These are phyloP conservation scores for Stomatorhinus walkeri DNA, from an alignment of 2,797 vertebrate species.

Conservation along the genomic window DNA sequence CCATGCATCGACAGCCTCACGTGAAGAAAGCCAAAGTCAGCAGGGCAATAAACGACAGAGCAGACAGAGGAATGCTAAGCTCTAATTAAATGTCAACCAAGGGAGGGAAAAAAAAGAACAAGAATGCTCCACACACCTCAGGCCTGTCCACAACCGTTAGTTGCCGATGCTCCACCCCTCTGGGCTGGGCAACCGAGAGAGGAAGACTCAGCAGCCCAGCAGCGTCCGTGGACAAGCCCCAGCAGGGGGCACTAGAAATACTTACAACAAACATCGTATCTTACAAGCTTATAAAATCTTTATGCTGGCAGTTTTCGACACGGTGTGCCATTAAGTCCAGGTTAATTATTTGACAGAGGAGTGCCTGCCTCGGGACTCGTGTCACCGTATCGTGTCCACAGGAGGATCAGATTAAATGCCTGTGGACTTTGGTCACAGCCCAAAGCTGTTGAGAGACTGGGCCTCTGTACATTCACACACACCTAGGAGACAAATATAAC, in stretches of 20 bases:
- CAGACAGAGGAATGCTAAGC: neutral
- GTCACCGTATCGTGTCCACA: neutral
- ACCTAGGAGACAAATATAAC: neutral
- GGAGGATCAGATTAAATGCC: neutral
- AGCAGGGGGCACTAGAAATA: neutral
- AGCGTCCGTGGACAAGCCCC: neutral
- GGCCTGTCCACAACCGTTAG: neutral
- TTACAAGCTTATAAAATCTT: neutral
- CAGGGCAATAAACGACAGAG: neutral
- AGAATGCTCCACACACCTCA: neutral
- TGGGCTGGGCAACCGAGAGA: neutral
- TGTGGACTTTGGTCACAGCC: neutral
- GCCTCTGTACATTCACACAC: neutral
- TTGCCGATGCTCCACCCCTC: neutral
- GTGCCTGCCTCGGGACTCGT: neutral
- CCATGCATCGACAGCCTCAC: neutral
- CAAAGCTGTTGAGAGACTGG: neutral
- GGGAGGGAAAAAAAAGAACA: neutral
- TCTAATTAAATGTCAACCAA: neutral
- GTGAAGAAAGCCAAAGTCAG: neutral
- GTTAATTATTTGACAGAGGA: conserved; percentile 7
- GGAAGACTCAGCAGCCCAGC: neutral
- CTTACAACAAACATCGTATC: neutral
- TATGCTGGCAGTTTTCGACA: neutral
- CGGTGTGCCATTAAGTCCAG: neutral